Conservation (phyloP, 2,797 vertebrate species). For the Lacerta bilineata region DNA sequence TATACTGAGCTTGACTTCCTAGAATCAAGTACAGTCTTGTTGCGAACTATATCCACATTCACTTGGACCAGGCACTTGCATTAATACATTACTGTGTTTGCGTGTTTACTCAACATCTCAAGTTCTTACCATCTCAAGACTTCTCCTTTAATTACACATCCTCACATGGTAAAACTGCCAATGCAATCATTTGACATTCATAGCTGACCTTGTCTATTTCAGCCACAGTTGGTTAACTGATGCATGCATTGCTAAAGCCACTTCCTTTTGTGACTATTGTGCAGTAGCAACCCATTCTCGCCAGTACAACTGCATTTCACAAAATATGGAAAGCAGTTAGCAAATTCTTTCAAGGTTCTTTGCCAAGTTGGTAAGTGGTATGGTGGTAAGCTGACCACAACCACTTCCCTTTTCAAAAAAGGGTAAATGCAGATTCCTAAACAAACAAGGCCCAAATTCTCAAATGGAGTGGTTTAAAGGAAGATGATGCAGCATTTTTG, state of each 20-base stretch:
- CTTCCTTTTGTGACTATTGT: constrained; percentile 15
- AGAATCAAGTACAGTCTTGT: not conserved
- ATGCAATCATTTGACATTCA: accelerated
- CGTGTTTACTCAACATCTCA: not conserved
- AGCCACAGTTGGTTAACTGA: constrained; percentile 8
- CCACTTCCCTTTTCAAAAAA: constrained; percentile 44
- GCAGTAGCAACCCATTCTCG: constrained; percentile 12
- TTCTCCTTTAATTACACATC: constrained; percentile 44
- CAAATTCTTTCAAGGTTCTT: constrained; percentile 36
- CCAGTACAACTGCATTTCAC: not conserved
- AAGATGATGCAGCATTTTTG: not conserved
- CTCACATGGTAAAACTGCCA: constrained; percentile 1
- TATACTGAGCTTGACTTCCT: not conserved
- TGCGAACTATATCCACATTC: not conserved
- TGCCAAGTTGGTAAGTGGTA: constrained; percentile 3
- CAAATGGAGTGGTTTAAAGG: not conserved
- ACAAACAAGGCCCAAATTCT: constrained; percentile 3
- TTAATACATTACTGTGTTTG: not conserved
- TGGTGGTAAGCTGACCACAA: constrained; percentile 23
- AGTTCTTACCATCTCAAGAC: not conserved
- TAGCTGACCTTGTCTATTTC: constrained; percentile 33
- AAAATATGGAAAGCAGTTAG: not conserved
- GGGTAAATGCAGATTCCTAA: constrained; percentile 38
- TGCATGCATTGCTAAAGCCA: constrained; percentile 24
- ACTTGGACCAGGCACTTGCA: not conserved